These are phyloP conservation scores for Alfaro cultratus DNA, from an alignment of 2,797 vertebrate species.

Conservation along the genomic window DNA sequence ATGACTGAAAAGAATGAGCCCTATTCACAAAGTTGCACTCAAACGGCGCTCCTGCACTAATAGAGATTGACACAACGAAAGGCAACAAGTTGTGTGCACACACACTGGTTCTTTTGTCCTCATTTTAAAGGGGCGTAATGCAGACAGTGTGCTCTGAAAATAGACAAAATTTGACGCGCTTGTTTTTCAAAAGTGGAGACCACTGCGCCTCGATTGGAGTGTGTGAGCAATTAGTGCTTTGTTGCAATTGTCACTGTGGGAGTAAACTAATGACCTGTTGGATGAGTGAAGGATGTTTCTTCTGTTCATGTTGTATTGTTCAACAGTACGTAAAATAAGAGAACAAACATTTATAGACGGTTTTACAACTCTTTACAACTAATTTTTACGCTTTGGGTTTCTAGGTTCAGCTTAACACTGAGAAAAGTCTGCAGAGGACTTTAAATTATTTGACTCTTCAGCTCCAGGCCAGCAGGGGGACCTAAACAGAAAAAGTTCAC, in stretches of 20 bases:
- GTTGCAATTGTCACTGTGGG: slow-evolving; percentile 39
- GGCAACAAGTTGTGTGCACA: slow-evolving; percentile 74
- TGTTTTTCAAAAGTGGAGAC: slow-evolving; percentile 62
- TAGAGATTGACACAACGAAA: slow-evolving; percentile 76
- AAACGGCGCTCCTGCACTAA: slow-evolving; percentile 71
- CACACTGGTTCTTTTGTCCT: slow-evolving; percentile 74
- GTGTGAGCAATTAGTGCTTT: slow-evolving; percentile 64
- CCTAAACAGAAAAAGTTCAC: not conserved
- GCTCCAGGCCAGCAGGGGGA: not conserved
- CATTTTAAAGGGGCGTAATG: slow-evolving; percentile 46
- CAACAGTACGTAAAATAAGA: not conserved
- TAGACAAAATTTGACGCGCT: slow-evolving; percentile 66
- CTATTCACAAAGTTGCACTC: slow-evolving; percentile 77
- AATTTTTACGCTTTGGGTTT: not conserved
- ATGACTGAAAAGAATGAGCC: slow-evolving; percentile 74
- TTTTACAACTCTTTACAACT: not conserved
- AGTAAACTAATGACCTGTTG: slow-evolving; percentile 30
- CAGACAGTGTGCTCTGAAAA: slow-evolving; percentile 63
- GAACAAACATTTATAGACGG: not conserved
- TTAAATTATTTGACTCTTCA: not conserved
- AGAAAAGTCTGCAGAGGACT: not conserved
- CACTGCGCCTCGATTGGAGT: slow-evolving; percentile 55
- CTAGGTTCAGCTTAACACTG: not conserved
- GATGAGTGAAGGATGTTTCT: slow-evolving; percentile 36
- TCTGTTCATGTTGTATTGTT: slow-evolving; percentile 15